Conservation (phyloP, 1,140 invertebrate genomes). For the Eriocheir sinensis region DNA sequence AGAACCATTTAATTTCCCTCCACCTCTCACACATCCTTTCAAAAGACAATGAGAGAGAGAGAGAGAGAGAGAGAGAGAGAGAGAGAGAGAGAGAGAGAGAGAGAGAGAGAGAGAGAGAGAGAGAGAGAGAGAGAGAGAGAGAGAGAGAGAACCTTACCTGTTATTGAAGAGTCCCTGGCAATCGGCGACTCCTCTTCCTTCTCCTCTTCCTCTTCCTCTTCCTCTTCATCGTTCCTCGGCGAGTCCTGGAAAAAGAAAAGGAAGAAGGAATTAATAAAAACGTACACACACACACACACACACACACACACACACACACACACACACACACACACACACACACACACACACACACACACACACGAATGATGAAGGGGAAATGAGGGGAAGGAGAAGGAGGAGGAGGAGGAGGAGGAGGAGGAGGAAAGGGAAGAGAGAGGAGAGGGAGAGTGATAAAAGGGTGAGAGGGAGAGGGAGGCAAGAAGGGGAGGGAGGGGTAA, state of each 20-base stretch:
- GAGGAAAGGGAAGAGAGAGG: neutral
- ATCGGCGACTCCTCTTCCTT: no score
- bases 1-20: no score
- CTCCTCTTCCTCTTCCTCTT: neutral
- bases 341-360: constrained; percentile 48
- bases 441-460: neutral
- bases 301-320: constrained; percentile 48
- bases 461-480: neutral
- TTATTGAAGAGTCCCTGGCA: no score
- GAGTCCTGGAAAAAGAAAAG: neutral
- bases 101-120: no score
- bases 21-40: no score
- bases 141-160: constrained; percentile 18
- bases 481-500: neutral
- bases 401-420: neutral
- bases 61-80: no score
- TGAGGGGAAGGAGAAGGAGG: neutral
- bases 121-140: constrained; percentile 43
- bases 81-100: no score
- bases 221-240: neutral
- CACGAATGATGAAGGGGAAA: neutral
- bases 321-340: constrained; percentile 40
- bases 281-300: neutral
- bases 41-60: no score
- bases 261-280: neutral